Base-by-base conservation (phyloP, 2,113 vertebrate genomes). In the Sorex fumeus region DNA sequence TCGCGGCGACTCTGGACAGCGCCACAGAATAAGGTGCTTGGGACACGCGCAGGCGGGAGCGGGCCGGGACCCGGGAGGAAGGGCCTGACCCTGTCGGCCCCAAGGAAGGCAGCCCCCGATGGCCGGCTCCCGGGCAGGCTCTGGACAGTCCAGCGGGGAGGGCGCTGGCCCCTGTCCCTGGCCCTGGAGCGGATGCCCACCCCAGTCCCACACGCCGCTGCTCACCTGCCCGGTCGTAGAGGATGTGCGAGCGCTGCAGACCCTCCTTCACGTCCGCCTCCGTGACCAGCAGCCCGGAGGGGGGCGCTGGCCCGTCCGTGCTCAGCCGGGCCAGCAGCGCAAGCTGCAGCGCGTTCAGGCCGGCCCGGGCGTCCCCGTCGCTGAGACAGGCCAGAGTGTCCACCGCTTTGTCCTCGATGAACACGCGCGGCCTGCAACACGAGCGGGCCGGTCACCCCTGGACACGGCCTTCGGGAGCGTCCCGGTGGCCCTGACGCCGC, bases 141-240 rank as follows among this genome's bases (percentile, higher is more conserved):
- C 40, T 40, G 40, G 40, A 3, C 40, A 40, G 40, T 40, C 40
- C 7, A 7, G 40, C 40, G 7, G 57, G 57, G 57, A 23, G 57
- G 57, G 57, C 19, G 21, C 21, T 60, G 16, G 57, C 57, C 47
- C 13, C 47, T 9, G 13, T 50, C 9, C 6, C 47, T 60, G 57
- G 57, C 57, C 57, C 57, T 60, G 57, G 3, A 16, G 19, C 4
- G 15, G 53, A 19, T 18, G 15, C 57, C 53, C 18, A 4, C 53
- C 53, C 53, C 18, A 8, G 18, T 19, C 40, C 40, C 40, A 40
- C 40, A 40, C 40, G 40, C 34, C 40, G 47, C 18, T 50, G 87
- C 98, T 98, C 95, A 99, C 99, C 99, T 86, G 99, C 99, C 97
- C 98, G 98, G 94, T 99, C 99, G 72, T 99, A 99, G 11, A 99